Evolutionary conservation across 2,113 vertebrate species (phyloP).

Genomic region (Hoplias malabaricus): DNA sequence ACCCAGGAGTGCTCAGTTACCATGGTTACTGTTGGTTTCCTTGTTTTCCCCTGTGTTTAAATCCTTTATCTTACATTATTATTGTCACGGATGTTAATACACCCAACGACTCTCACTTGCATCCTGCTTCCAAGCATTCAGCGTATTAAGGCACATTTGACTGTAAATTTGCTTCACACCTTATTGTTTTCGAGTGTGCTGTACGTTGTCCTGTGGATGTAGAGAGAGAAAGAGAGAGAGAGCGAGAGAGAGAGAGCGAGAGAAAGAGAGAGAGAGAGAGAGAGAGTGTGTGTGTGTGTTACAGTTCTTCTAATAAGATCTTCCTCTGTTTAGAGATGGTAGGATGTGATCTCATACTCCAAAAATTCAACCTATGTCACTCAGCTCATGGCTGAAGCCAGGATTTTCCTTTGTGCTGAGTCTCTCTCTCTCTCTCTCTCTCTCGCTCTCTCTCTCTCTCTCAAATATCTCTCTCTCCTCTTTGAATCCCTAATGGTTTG

Average conservation of each 20-base stretch:
- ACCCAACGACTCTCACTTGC: too few relatives aligned
- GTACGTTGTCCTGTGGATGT: not conserved
- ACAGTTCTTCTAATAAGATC: slow-evolving; percentile 58
- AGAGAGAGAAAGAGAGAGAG: not conserved
- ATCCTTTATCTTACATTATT: too few relatives aligned
- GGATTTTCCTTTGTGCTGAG: slow-evolving; percentile 68
- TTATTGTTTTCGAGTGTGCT: not conserved
- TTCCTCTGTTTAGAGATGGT: slow-evolving; percentile 68
- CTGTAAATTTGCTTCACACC: not conserved
- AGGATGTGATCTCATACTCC: slow-evolving; percentile 86
- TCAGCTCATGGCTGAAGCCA: slow-evolving; percentile 73
- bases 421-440: slow-evolving; percentile 27
- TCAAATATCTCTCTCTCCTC: slow-evolving; percentile 49
- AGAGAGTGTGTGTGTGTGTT: not conserved
- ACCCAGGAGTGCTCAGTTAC: too few relatives aligned
- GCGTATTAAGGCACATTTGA: not conserved
- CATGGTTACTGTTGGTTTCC: too few relatives aligned
- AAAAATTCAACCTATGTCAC: slow-evolving; percentile 81
- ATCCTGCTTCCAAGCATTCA: too few relatives aligned
- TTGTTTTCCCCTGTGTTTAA: too few relatives aligned
- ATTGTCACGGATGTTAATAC: too few relatives aligned
- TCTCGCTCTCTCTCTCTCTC: slow-evolving; percentile 22
- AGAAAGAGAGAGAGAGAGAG: not conserved
- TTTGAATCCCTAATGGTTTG: slow-evolving; percentile 43
- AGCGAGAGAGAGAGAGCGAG: not conserved